Base-by-base conservation (phyloP, 2,888 invertebrate genomes). In the Tanypteryx hageni region DNA sequence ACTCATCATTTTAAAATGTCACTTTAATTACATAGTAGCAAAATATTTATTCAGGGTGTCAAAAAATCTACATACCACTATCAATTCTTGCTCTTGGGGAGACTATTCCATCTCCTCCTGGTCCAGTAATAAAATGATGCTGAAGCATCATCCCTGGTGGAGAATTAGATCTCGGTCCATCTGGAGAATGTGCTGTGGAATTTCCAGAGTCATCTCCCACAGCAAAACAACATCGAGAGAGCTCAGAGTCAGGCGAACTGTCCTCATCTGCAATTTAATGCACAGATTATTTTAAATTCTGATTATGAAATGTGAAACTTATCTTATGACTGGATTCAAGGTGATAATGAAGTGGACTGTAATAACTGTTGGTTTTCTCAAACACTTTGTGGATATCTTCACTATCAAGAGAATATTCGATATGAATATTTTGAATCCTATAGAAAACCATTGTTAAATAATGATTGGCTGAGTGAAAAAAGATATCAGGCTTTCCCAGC, bases 151-250 rank as follows among this genome's bases (percentile, higher is more conserved):
- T 31, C 64, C 64, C 89, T 92, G 97, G 96, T 14, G 97, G 98
- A 64, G 98, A 98, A 95, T 98, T 96, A 93, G 98, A 98, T 95
- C 98, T 98, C 92, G 97, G 98, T 57, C 98, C 98, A 94, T 98
- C 98, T 0, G 98, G 98, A 0, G 98, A 98, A 95, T 98, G 98
- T 86, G 98, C 98, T 31, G 98, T 98, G 94, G 98, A 98, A 94
- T 98, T 98, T 1, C 98, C 98, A 94, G 98, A 98, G 94, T 98
- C 98, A 16, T 97, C 97, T 94, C 98, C 97, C 8, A 96, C 98
- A 96, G 93, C 98, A 96, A 94, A 81, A 57, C 92, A 92, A 31
- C 82, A 58, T 18, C 82, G 81, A 44, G 82, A 64, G 56, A 68
- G 92, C 56, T 98, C 98, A 56, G 98, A 98, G 94, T 98, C 98